phyloP scores from a whole-genome alignment of 2,888 invertebrate genomes.

The Saturnia pavonia region DNA sequence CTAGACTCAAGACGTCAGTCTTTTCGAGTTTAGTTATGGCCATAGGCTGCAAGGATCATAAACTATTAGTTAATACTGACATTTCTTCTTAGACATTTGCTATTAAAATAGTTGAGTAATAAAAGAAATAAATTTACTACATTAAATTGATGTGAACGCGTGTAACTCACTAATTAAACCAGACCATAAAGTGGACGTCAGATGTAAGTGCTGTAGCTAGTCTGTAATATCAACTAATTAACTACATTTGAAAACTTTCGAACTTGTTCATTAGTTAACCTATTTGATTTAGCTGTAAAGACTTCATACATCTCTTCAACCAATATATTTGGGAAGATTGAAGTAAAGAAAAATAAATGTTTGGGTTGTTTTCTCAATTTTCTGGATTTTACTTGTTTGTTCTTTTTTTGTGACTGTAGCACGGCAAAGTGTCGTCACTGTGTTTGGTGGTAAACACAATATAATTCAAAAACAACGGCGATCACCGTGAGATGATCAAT shows the following conservation, averaged over 20 bases:
- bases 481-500: too few species aligned
- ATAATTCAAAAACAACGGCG: too few species aligned
- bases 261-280: constrained; percentile 21
- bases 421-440: too few species aligned
- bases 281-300: not conserved
- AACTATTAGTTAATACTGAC: too few species aligned
- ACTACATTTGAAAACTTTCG: constrained; percentile 43
- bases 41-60: not conserved
- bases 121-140: not conserved
- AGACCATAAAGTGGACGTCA: constrained; percentile 39
- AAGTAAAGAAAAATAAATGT: not conserved
- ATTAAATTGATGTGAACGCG: constrained; percentile 21
- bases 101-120: not conserved
- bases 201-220: constrained; percentile 44
- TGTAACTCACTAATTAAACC: constrained; percentile 18
- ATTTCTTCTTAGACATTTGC: not conserved
- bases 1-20: not conserved
- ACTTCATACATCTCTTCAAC: not conserved
- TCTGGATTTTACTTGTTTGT: not conserved
- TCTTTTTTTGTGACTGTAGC: too few species aligned
- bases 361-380: not conserved
- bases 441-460: too few species aligned
- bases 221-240: constrained; percentile 54
- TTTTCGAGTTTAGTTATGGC: not conserved
- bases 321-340: not conserved